Conservation (phyloP, 2,888 invertebrate genomes). For the Aricia artaxerxes region DNA sequence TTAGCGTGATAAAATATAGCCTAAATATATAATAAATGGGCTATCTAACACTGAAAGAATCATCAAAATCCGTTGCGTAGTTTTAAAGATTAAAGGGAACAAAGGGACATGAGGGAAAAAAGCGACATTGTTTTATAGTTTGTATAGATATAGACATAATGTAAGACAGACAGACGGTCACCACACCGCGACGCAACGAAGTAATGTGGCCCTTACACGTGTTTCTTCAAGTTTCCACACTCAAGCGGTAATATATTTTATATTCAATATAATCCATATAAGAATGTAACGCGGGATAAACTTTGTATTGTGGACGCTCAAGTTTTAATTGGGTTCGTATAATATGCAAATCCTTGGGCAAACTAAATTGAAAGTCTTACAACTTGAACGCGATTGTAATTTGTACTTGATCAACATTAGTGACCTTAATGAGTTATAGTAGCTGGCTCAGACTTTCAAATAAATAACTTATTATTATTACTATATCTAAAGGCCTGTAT, state of each 20-base stretch:
- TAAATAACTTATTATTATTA: background rate
- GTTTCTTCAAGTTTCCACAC: background rate
- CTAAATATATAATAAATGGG: too few species aligned
- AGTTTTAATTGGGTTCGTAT: slow-evolving; percentile 42
- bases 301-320: slow-evolving; percentile 38
- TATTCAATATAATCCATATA: slow-evolving; percentile 12
- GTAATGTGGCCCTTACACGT: slow-evolving; percentile 1
- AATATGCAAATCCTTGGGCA: slow-evolving; percentile 37
- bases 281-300: slow-evolving; percentile 35
- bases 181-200: background rate
- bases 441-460: background rate
- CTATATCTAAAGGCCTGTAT: too few species aligned
- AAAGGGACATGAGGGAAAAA: too few species aligned
- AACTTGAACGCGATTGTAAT: slow-evolving; percentile 3
- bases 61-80: too few species aligned
- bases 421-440: background rate
- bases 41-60: too few species aligned
- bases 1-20: too few species aligned
- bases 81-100: too few species aligned
- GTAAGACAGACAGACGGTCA: too few species aligned
- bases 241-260: background rate
- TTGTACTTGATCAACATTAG: slow-evolving; percentile 4
- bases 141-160: too few species aligned
- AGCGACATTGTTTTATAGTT: too few species aligned
- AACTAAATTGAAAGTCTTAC: slow-evolving; percentile 29